Conservation (phyloP, 2,113 vertebrate species). For the Myanophis thanlyinensis region DNA sequence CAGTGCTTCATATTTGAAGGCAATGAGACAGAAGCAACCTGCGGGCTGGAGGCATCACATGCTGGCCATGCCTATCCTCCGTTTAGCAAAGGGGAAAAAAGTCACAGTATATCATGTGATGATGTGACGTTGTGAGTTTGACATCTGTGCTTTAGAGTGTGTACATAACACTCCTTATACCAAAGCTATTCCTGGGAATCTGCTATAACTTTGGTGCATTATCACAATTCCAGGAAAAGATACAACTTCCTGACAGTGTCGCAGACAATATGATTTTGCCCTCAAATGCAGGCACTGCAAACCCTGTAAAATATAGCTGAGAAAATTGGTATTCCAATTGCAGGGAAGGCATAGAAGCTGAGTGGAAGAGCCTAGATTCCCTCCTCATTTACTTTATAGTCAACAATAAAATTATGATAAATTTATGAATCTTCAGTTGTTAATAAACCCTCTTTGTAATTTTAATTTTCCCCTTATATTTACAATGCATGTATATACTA, state of each 20-base stretch:
- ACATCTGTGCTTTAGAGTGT: neutral
- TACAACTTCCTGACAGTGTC: neutral
- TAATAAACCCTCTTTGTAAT: neutral
- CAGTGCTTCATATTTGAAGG: neutral
- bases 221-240: neutral
- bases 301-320: neutral
- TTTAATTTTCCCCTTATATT: neutral
- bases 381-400: neutral
- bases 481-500: neutral
- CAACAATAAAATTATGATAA: neutral
- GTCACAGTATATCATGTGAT: too few relatives aligned
- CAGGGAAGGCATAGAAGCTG: neutral
- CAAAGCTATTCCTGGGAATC: neutral
- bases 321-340: neutral
- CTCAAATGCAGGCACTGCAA: neutral
- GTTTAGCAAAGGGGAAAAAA: too few relatives aligned
- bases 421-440: neutral
- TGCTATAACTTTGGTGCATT: neutral
- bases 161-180: neutral
- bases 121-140: too few relatives aligned
- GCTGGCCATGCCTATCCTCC: too few relatives aligned
- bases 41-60: accelerated
- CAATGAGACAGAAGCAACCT: neutral
- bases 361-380: neutral
- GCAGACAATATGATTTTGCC: neutral